Evolutionary conservation across 2,113 vertebrate species (phyloP).

Genomic region (Vanacampus margaritifer): DNA sequence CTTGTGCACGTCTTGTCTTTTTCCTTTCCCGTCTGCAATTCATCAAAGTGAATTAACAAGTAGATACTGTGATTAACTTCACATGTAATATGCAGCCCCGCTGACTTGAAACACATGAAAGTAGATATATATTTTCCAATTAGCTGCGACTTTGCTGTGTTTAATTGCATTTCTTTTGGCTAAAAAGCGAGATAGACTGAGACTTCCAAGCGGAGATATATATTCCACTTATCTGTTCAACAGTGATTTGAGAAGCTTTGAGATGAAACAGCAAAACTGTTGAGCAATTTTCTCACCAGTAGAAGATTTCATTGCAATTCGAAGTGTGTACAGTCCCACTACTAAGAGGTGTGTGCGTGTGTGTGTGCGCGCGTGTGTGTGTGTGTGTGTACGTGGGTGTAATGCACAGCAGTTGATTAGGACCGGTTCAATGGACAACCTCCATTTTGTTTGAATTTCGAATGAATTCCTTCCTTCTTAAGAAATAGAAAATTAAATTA

Average conservation of each 20-base stretch:
- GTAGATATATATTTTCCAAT: slow-evolving; percentile 59
- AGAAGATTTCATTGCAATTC: slow-evolving; percentile 15
- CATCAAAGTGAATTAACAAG: slow-evolving; percentile 57
- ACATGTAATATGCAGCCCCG: slow-evolving; percentile 39
- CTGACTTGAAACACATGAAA: slow-evolving; percentile 56
- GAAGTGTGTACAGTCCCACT: slow-evolving; percentile 1
- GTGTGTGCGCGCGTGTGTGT: background rate
- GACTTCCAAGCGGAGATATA: slow-evolving; percentile 44
- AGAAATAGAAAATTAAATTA: too few species aligned
- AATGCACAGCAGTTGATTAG: background rate
- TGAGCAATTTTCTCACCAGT: slow-evolving; percentile 14
- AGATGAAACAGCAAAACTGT: slow-evolving; percentile 44
- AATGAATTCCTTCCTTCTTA: too few species aligned
- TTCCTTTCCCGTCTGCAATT: slow-evolving; percentile 17
- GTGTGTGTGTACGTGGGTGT: background rate
- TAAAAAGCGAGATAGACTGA: slow-evolving; percentile 39
- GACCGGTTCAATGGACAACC: too few species aligned
- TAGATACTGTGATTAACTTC: slow-evolving; percentile 52
- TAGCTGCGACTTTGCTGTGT: slow-evolving; percentile 55
- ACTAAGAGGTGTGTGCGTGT: background rate
- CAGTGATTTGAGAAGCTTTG: slow-evolving; percentile 43
- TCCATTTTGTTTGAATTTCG: too few species aligned
- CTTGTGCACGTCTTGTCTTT: slow-evolving; percentile 1
- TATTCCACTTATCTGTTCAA: slow-evolving; percentile 46
- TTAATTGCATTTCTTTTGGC: slow-evolving; percentile 58